A percentile compares a stretch with the other conserved stretches of the same genome.
phyloP scores from a whole-genome alignment of 1,140 invertebrate genomes.

The Lerema accius region DNA sequence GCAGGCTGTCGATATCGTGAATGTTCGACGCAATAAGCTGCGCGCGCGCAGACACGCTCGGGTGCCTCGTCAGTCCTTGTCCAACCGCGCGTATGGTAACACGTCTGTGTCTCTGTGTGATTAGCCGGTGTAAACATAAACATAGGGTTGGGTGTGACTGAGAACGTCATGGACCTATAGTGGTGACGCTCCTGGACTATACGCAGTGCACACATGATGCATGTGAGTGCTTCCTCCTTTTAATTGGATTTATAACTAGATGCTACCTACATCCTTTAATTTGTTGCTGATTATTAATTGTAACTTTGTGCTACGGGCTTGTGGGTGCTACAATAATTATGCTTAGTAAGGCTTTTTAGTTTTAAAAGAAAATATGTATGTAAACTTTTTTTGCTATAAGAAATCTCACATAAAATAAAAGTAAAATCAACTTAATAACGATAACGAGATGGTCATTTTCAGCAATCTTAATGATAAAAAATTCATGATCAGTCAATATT shows the following conservation, averaged over 20 bases:
- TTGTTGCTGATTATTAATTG: conserved; percentile 16
- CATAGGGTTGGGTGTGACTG: conserved; percentile 57
- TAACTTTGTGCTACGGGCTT: conserved; percentile 6
- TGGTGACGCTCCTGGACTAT: conserved; percentile 56
- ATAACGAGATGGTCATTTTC: too few species aligned
- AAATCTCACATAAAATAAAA: too few species aligned
- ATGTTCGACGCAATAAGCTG: conserved; percentile 1
- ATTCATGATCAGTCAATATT: too few species aligned
- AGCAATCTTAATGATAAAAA: too few species aligned
- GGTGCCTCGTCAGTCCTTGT: conserved; percentile 46
- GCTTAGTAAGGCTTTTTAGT: too few species aligned
- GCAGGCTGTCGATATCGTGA: conserved; percentile 14
- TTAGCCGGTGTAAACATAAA: conserved; percentile 50
- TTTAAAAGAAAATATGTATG: too few species aligned
- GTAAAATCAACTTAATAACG: too few species aligned
- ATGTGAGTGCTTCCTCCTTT: conserved; percentile 61
- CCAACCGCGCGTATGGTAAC: conserved; percentile 52
- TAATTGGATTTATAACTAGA: conserved; percentile 21
- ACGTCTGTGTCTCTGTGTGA: conserved; percentile 39
- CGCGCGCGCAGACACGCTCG: conserved; percentile 35
- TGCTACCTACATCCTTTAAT: not conserved
- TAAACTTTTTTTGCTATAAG: too few species aligned
- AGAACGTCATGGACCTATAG: conserved; percentile 59
- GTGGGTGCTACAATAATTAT: too few species aligned
- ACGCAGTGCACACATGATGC: conserved; percentile 66